phyloP scores from a whole-genome alignment of 2,797 vertebrate species.

The Microtus californicus region DNA sequence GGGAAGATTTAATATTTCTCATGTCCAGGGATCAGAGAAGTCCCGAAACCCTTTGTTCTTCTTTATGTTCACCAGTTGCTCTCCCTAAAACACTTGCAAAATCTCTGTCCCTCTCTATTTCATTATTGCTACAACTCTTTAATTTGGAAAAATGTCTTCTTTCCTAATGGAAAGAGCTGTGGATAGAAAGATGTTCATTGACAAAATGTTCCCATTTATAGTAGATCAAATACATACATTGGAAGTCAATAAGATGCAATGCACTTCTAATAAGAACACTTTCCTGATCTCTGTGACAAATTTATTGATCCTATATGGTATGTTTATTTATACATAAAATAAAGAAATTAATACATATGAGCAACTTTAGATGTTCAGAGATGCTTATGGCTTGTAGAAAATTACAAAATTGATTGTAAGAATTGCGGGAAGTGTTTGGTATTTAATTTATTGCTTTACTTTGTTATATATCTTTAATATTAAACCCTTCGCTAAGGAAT shows the following conservation, averaged over 20 bases:
- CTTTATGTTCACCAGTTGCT: slow-evolving; percentile 30
- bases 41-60: slow-evolving; percentile 55
- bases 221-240: not conserved
- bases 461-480: not conserved
- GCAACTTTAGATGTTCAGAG: not conserved
- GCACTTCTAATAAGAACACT: not conserved
- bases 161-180: not conserved
- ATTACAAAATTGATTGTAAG: not conserved
- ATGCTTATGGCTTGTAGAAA: not conserved
- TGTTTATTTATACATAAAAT: not conserved
- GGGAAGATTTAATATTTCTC: slow-evolving; percentile 42
- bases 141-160: not conserved
- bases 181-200: not conserved
- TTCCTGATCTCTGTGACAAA: not conserved
- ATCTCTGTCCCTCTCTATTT: slow-evolving; percentile 24
- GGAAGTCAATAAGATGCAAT: not conserved
- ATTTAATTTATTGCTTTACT: not conserved
- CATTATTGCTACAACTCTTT: not conserved
- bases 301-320: not conserved
- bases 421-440: not conserved
- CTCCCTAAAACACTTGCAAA: slow-evolving; percentile 21
- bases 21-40: slow-evolving; percentile 21
- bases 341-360: not conserved
- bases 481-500: not conserved
- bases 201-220: not conserved